Evolutionary conservation across 1,140 invertebrate genomes (phyloP).

Genomic region (Apis laboriosa): DNA sequence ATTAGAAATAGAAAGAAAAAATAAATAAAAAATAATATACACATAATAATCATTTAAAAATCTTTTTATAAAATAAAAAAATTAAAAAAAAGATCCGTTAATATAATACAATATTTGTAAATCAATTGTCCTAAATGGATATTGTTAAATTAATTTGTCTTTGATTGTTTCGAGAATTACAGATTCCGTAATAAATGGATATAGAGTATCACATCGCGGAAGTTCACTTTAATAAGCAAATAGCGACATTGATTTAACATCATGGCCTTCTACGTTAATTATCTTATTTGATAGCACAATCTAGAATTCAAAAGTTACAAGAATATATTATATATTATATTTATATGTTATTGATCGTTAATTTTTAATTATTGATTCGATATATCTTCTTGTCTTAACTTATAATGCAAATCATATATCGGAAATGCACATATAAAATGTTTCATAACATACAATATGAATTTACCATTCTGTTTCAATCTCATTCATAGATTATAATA

Average conservation of each 20-base stretch:
- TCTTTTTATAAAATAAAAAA: too few species aligned
- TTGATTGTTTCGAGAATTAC: background rate
- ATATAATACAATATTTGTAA: too few species aligned
- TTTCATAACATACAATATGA: background rate
- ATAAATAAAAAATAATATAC: too few species aligned
- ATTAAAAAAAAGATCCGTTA: background rate
- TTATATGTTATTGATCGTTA: background rate
- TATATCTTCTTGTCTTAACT: background rate
- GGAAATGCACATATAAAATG: background rate
- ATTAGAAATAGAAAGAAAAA: background rate
- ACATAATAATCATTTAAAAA: too few species aligned
- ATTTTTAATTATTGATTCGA: constrained; percentile 2
- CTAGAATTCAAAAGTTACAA: constrained; percentile 17
- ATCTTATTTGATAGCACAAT: constrained; percentile 37
- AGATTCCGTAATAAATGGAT: constrained; percentile 11
- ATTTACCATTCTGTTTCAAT: constrained; percentile 13
- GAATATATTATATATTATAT: background rate
- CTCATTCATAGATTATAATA: background rate
- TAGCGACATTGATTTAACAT: constrained; percentile 33
- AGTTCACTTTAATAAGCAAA: constrained; percentile 39
- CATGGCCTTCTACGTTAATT: constrained; percentile 39
- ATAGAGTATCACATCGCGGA: constrained; percentile 16
- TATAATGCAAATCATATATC: background rate
- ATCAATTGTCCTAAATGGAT: background rate
- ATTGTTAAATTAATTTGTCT: background rate